phyloP scores from a whole-genome alignment of 30 jellyfish, hydroid and myxozoan genomes.

The Nemopilema nomurai region DNA sequence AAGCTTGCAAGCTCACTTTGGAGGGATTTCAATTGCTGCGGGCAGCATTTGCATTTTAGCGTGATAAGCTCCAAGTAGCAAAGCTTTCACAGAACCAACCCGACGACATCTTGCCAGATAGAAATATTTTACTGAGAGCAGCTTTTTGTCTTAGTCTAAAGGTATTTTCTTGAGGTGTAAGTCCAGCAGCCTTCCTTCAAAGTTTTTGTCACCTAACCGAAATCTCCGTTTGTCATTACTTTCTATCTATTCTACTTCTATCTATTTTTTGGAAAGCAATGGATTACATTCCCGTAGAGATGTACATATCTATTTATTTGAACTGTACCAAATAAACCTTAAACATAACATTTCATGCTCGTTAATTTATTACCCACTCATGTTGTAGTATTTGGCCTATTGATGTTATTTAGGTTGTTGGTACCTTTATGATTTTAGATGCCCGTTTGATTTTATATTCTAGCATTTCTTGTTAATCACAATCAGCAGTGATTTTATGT shows the following conservation, averaged over 20 bases:
- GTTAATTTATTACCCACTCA: neutral
- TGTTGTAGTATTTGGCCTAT: neutral
- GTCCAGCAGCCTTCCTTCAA: neutral
- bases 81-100: neutral
- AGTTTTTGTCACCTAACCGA: too few species aligned
- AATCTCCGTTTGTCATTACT: too few species aligned
- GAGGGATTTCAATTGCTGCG: neutral
- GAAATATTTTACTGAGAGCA: neutral
- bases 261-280: too few species aligned
- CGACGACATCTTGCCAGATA: neutral
- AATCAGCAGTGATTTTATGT: neutral
- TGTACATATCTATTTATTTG: too few species aligned
- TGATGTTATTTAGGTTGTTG: neutral
- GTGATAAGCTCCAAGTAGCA: neutral
- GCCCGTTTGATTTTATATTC: neutral
- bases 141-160: neutral
- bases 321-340: too few species aligned
- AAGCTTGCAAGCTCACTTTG: neutral
- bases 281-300: too few species aligned
- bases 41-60: constrained; percentile 5
- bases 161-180: neutral
- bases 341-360: too few species aligned
- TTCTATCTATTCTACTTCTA: too few species aligned
- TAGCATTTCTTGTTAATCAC: neutral
- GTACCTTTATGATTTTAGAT: neutral